A percentile compares a stretch with the other conserved stretches of the same genome.
Conservation (phyloP, 2,113 vertebrate genomes). For the Rynchops niger region DNA sequence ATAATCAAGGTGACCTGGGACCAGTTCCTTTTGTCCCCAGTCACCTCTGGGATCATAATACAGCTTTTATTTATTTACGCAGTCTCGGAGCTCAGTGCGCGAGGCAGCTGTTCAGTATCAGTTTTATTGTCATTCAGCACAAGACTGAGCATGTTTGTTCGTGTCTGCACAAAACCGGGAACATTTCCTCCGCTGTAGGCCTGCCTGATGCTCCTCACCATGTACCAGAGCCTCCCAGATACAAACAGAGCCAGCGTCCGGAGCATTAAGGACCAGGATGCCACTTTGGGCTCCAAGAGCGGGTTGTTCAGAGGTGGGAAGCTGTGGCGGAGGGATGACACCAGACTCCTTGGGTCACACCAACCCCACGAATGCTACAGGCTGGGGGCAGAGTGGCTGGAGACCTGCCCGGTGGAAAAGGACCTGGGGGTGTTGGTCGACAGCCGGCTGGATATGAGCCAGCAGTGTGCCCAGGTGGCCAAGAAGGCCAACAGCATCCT, state of each 20-base stretch:
- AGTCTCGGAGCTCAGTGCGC: fast-evolving
- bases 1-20: background rate
- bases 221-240: fast-evolving
- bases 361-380: no score
- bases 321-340: fast-evolving
- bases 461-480: no score
- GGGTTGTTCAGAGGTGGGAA: background rate
- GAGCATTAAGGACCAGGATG: background rate
- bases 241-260: fast-evolving
- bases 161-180: fast-evolving
- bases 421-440: no score
- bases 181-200: background rate
- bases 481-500: no score
- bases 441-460: no score
- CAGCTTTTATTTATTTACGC: background rate
- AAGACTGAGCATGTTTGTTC: background rate
- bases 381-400: no score
- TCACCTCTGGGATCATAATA: background rate
- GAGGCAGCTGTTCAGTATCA: background rate
- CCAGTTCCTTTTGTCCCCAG: fast-evolving
- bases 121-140: background rate
- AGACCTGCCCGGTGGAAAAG: no score
- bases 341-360: background rate
- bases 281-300: fast-evolving
- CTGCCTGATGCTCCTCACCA: background rate